These are phyloP conservation scores for Solenopsis fugax DNA, from an alignment of 1,140 invertebrate species.

Conservation along the genomic window DNA sequence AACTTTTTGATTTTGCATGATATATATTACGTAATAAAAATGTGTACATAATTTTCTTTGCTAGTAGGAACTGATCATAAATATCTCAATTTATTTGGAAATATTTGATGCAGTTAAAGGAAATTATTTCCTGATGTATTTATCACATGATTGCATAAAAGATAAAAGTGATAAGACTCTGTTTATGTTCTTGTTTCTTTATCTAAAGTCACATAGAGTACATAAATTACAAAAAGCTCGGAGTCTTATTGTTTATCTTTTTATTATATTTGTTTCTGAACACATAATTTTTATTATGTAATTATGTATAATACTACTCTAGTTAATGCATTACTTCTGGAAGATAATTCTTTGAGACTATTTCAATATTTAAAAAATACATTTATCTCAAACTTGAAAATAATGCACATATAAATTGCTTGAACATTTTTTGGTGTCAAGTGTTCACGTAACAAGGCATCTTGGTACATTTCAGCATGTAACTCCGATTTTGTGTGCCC, in stretches of 20 bases:
- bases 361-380: background rate
- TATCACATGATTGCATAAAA: constrained; percentile 29
- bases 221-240: background rate
- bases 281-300: background rate
- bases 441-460: constrained; percentile 19
- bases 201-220: constrained; percentile 28
- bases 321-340: background rate
- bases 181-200: constrained; percentile 29
- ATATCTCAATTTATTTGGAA: constrained; percentile 14
- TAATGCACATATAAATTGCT: constrained; percentile 21
- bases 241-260: background rate
- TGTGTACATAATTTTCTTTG: background rate
- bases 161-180: constrained; percentile 48
- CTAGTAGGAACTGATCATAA: background rate
- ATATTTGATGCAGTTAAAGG: constrained; percentile 8
- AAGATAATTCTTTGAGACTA: constrained; percentile 1
- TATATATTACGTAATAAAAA: background rate
- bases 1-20: constrained; percentile 24
- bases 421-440: constrained; percentile 10
- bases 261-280: constrained; percentile 12
- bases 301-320: background rate
- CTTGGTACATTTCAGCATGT: constrained; percentile 65
- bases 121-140: constrained; percentile 37
- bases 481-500: background rate
- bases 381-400: background rate